Evolutionary conservation across 2,888 invertebrate species (phyloP), one percentile per base, ranked within the genome.

Genomic region (Bimastos eiseni): DNA sequence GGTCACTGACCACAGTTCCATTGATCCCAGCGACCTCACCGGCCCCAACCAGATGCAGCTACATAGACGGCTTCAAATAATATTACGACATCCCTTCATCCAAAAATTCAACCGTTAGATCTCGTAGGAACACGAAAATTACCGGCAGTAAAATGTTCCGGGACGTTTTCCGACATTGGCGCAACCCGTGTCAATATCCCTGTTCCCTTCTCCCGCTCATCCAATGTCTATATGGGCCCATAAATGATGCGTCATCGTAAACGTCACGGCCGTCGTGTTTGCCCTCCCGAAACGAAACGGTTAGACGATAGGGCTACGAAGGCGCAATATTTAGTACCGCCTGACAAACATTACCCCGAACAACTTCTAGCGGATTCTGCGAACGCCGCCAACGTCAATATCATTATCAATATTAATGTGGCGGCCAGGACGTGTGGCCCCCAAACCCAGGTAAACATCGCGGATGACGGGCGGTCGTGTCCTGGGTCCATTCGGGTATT

Each of bases 221-320:
- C 30, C 70, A 70, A 70, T n/a, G 70, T 70, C 70, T 70, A 70
- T 70, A 70, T n/a, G 70, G 70, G 70, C 30, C n/a, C 70, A 70
- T 70, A 70, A 49, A 70, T 70, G 70, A 70, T 70, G 30, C 30
- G 70, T 70, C 70, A 70, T 70, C 70, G 70, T 70, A 11, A 70
- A 70, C 70, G 70, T 70, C 70, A 70, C 70, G 70, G 70, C 70
- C 30, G 70, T n/a, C 70, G n/a, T 70, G 70, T 70, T 70, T 70
- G 70, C 70, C 17, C 70, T 6, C 11, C 30, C 70, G 70, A n/a
- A 70, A 70, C n/a, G 70, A 70, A 70, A 70, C 17, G 70, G 70
- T n/a, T 70, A 8, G 70, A n/a, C n/a, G 70, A n/a, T 70, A n/a
- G 70, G 11, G 11, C 3, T 8, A 11, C 30, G 70, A 70, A 70